Evolutionary conservation across 2,797 vertebrate species (phyloP).

Genomic region (Labroides dimidiatus): DNA sequence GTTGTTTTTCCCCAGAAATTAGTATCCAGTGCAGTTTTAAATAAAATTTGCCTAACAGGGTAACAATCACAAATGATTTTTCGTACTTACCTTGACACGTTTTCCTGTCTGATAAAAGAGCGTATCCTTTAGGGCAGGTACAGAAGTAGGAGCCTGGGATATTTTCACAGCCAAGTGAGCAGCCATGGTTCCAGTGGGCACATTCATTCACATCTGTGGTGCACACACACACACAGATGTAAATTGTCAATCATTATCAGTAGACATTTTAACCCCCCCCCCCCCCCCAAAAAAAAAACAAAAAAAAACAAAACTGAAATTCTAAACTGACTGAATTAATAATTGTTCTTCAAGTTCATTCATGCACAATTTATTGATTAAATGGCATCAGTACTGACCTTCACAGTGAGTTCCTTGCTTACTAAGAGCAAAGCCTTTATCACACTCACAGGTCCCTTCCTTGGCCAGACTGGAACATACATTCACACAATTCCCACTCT

Average conservation of each 20-base stretch:
- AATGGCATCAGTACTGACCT: conserved; percentile 80
- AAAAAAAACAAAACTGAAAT: too few species aligned
- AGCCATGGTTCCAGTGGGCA: conserved; percentile 92
- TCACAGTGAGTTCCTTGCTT: conserved; percentile 87
- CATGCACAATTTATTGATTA: background rate
- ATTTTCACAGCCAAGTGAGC: conserved; percentile 95
- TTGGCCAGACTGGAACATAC: conserved; percentile 77
- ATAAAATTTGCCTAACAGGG: too few species aligned
- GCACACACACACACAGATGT: background rate
- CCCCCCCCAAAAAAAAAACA: too few species aligned
- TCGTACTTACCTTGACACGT: conserved; percentile 86
- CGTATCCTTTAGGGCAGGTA: conserved; percentile 90
- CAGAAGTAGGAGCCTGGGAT: conserved; percentile 95
- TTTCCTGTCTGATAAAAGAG: conserved; percentile 90
- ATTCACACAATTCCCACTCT: conserved; percentile 78
- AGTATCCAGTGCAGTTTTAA: too few species aligned
- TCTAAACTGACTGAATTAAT: background rate
- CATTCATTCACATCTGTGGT: conserved; percentile 93
- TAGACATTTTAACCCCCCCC: too few species aligned
- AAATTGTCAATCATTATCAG: too few species aligned
- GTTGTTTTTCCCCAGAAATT: too few species aligned
- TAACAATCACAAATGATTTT: background rate
- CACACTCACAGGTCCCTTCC: conserved; percentile 83
- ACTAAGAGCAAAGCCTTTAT: conserved; percentile 86
- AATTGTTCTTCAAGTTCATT: background rate